A percentile compares a stretch with the other conserved stretches of the same genome.
These are phyloP conservation scores for Leptinotarsa peninsularis DNA, from an alignment of 2,888 invertebrate genomes.

Conservation along the genomic window DNA sequence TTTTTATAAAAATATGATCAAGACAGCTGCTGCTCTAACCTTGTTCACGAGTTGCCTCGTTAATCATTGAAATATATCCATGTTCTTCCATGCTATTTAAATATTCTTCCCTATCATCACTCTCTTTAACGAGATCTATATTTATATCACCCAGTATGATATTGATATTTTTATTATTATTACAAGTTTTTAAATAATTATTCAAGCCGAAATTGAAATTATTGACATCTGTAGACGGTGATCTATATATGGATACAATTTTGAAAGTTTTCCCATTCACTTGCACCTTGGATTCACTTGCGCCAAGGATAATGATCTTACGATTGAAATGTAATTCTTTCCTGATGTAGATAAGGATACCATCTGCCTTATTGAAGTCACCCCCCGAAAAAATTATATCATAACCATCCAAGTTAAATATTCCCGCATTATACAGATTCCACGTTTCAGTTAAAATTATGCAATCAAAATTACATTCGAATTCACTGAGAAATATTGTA, in stretches of 20 bases:
- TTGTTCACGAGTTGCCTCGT: constrained; percentile 22
- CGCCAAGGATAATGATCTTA: constrained; percentile 17
- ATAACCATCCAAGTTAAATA: constrained; percentile 20
- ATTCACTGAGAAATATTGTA: constrained; percentile 17
- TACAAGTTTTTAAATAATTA: constrained; percentile 12
- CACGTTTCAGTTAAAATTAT: constrained; percentile 21
- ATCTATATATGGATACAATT: constrained; percentile 22
- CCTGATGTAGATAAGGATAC: constrained; percentile 18
- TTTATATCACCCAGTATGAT: constrained; percentile 9
- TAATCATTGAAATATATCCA: constrained; percentile 24
- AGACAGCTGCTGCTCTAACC: constrained; percentile 19
- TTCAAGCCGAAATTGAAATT: constrained; percentile 18
- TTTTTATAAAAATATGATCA: constrained; percentile 25
- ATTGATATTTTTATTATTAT: background rate
- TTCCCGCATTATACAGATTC: background rate
- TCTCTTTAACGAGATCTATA: constrained; percentile 4
- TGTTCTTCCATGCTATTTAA: constrained; percentile 15
- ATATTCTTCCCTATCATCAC: constrained; percentile 19
- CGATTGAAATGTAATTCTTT: constrained; percentile 13
- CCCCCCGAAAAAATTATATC: constrained; percentile 8
- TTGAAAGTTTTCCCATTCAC: constrained; percentile 17
- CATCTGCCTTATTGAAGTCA: constrained; percentile 19
- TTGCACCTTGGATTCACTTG: too few species aligned
- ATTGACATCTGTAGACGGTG: constrained; percentile 13
- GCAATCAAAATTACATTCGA: constrained; percentile 20